phyloP scores from a whole-genome alignment of 2,888 invertebrate genomes.

The Scaptomyza reducta region DNA sequence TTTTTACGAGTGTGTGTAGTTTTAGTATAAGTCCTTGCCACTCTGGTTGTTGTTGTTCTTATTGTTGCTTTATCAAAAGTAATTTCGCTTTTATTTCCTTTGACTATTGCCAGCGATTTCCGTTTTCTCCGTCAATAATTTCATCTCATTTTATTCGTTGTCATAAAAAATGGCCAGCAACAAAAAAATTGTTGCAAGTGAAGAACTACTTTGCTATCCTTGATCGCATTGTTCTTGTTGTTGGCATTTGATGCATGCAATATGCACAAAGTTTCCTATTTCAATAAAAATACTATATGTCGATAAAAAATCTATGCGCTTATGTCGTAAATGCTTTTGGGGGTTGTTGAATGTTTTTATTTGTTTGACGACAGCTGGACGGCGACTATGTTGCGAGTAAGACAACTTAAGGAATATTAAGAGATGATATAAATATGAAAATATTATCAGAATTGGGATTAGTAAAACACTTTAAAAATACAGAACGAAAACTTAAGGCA shows the following conservation, averaged over 20 bases:
- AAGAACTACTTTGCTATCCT: conserved; percentile 46
- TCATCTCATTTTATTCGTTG: conserved; percentile 75
- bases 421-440: not conserved
- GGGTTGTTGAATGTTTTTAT: conserved; percentile 42
- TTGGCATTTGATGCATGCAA: conserved; percentile 77
- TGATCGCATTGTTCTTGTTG: conserved; percentile 17
- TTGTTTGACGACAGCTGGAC: conserved; percentile 46
- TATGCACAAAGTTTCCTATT: conserved; percentile 77
- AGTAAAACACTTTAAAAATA: not conserved
- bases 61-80: conserved; percentile 75
- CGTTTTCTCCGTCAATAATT: conserved; percentile 76
- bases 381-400: conserved; percentile 48
- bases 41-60: conserved; percentile 27
- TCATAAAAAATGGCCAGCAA: conserved; percentile 71
- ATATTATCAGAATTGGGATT: not conserved
- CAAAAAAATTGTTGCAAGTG: conserved; percentile 54
- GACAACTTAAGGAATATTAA: not conserved
- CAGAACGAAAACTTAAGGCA: no score
- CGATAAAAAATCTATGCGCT: conserved; percentile 68
- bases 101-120: conserved; percentile 79
- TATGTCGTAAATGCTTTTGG: conserved; percentile 61
- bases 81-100: conserved; percentile 80
- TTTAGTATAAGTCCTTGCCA: conserved; percentile 48
- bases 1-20: conserved; percentile 58
- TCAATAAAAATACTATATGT: conserved; percentile 61